phyloP scores from a whole-genome alignment of 2,113 vertebrate species.

The Melanerpes aurifrons region DNA sequence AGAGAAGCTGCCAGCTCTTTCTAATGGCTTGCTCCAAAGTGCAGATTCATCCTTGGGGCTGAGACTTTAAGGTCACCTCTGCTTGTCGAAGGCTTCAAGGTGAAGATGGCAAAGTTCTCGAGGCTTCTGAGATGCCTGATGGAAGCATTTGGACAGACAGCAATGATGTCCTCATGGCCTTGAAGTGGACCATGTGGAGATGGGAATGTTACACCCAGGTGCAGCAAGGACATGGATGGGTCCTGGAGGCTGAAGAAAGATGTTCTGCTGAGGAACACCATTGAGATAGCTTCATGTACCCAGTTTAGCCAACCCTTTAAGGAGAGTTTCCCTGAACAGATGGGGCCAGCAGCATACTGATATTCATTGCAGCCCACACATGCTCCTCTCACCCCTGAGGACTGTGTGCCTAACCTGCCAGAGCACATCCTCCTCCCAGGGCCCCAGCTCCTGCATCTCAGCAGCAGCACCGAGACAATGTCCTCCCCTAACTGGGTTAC shows the following conservation, averaged over 20 bases:
- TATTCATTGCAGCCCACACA: background rate
- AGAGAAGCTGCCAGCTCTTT: background rate
- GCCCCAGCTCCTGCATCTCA: background rate
- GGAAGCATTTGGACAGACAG: background rate
- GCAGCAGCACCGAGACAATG: slow-evolving; percentile 41
- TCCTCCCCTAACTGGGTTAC: slow-evolving; percentile 83
- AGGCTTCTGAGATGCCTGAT: background rate
- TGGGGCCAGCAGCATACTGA: background rate
- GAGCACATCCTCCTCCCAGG: background rate
- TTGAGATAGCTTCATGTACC: background rate
- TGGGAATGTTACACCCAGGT: background rate
- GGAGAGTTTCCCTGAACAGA: background rate
- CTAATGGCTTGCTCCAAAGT: background rate
- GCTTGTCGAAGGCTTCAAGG: background rate
- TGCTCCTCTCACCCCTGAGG: background rate
- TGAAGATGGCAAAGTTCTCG: background rate
- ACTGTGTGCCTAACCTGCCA: background rate
- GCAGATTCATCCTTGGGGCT: background rate
- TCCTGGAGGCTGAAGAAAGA: background rate
- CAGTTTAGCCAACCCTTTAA: background rate
- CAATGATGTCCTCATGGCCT: background rate
- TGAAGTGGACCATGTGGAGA: background rate
- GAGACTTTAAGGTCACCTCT: background rate
- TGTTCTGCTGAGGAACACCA: no score
- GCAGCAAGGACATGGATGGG: rapidly evolving